Conservation (phyloP, 1,140 invertebrate genomes). For the Bombus balteatus region DNA sequence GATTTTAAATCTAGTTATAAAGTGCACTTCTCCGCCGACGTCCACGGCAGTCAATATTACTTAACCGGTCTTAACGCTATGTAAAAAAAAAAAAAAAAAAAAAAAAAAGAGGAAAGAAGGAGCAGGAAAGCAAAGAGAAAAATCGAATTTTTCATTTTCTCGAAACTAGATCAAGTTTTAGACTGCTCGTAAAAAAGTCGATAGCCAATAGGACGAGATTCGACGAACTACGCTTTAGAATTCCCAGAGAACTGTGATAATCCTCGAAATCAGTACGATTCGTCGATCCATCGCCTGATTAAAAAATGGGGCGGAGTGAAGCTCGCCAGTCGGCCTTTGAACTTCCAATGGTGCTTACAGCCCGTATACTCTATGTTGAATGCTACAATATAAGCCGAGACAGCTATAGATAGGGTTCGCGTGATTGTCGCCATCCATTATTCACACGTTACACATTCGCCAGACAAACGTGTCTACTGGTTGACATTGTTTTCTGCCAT, state of each 20-base stretch:
- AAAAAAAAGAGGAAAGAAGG: too few species aligned
- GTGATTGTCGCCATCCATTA: conserved; percentile 24
- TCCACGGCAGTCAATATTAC: background rate
- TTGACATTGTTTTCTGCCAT: background rate
- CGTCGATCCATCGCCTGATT: conserved; percentile 3
- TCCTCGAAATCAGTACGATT: background rate
- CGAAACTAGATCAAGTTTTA: background rate
- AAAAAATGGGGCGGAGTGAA: background rate
- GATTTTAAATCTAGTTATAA: background rate
- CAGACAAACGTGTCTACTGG: background rate
- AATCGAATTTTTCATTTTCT: background rate
- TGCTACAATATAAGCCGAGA: too few species aligned
- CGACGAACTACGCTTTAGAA: background rate
- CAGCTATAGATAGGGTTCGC: background rate
- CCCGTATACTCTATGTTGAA: background rate
- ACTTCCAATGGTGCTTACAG: background rate
- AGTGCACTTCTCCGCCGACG: background rate
- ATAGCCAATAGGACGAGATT: background rate
- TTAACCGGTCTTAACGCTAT: too few species aligned
- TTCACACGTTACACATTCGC: conserved; percentile 23
- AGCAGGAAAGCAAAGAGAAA: background rate
- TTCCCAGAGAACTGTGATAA: background rate
- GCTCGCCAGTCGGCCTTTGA: background rate
- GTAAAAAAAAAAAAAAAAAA: background rate
- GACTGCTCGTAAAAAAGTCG: background rate